Conservation (phyloP, 2,888 invertebrate species). For the Phytoseiulus persimilis region DNA sequence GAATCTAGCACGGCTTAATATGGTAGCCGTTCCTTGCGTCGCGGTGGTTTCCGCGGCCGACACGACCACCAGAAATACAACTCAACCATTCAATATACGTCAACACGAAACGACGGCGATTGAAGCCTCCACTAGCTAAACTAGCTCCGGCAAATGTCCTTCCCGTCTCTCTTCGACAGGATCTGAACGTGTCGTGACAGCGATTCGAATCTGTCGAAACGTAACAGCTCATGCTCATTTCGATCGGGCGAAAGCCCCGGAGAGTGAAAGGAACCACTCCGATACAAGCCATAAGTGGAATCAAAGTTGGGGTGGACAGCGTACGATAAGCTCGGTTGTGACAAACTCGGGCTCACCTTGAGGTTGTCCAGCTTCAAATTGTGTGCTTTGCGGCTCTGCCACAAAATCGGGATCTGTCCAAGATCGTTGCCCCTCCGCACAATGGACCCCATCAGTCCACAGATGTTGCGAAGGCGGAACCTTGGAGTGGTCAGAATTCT, state of each 20-base stretch:
- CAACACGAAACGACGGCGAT: background rate
- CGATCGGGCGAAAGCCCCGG: background rate
- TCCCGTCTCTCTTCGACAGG: background rate
- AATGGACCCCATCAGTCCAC: background rate
- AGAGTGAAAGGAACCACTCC: background rate
- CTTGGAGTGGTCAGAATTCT: background rate
- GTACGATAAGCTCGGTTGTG: background rate
- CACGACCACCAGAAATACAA: background rate
- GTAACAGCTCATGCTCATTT: background rate
- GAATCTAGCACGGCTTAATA: background rate
- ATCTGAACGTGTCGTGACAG: background rate
- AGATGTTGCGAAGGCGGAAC: background rate
- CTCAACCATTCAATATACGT: background rate
- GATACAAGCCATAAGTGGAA: background rate
- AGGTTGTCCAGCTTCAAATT: constrained; percentile 23
- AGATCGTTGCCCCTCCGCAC: background rate
- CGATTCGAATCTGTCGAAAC: background rate
- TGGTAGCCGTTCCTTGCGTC: background rate
- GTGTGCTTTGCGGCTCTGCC: background rate
- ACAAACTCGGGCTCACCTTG: background rate
- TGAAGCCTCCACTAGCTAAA: background rate
- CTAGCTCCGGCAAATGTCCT: background rate
- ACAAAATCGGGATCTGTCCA: background rate
- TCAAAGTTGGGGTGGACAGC: background rate
- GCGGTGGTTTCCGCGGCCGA: background rate